Conservation (phyloP, 1,140 invertebrate species). For the Temnothorax curvispinosus region DNA sequence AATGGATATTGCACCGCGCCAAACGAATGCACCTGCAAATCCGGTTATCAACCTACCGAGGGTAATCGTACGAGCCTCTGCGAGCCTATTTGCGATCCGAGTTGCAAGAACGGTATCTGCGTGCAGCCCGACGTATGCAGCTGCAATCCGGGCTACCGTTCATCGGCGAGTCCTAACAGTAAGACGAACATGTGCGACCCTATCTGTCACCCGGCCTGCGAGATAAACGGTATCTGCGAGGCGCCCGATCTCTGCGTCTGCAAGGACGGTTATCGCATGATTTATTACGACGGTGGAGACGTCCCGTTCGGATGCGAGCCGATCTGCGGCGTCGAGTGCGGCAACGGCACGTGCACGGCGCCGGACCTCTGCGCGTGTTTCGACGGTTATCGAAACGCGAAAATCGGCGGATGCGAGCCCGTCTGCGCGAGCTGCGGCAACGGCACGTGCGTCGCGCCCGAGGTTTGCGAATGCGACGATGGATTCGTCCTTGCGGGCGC, state of each 20-base stretch:
- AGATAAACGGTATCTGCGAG: constrained; percentile 6
- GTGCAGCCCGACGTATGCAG: constrained; percentile 31
- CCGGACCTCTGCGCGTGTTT: constrained; percentile 37
- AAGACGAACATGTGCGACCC: constrained; percentile 25
- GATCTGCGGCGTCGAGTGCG: constrained; percentile 50
- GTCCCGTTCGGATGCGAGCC: constrained; percentile 54
- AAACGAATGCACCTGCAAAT: constrained; percentile 66
- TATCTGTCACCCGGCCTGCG: constrained; percentile 32
- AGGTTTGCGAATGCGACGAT: constrained; percentile 47
- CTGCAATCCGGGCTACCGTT: constrained; percentile 28
- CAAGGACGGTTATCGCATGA: constrained; percentile 14
- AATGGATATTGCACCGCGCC: constrained; percentile 73
- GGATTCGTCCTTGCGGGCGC: constrained; percentile 37
- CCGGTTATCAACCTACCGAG: constrained; percentile 50
- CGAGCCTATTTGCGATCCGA: constrained; percentile 42
- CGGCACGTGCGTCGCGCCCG: constrained; percentile 56
- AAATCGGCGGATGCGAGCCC: constrained; percentile 1
- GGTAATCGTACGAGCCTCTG: constrained; percentile 50
- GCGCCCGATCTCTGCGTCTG: constrained; percentile 44
- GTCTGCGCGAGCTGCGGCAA: constrained; percentile 51
- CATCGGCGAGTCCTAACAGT: not conserved
- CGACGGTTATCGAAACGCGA: constrained; percentile 36
- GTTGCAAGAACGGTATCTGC: constrained; percentile 56
- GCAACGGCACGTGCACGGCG: constrained; percentile 25
- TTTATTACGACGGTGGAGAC: not conserved